phyloP scores from a whole-genome alignment of 2,888 invertebrate genomes.

The Sinotaia quadrata region DNA sequence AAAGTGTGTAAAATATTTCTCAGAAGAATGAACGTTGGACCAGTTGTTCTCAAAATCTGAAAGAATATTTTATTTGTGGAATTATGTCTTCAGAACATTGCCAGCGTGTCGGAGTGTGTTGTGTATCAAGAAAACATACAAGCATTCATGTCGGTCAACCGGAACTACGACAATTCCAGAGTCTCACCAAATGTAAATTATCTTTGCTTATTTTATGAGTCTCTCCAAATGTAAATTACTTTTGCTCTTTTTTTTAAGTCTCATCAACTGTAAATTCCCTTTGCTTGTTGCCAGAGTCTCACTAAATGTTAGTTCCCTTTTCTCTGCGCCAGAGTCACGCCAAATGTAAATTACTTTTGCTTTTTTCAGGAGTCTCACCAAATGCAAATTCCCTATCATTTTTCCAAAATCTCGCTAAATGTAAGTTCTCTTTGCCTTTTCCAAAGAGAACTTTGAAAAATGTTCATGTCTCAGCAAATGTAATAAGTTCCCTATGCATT shows the following conservation, averaged over 20 bases:
- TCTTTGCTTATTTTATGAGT: neutral
- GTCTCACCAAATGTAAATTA: conserved; percentile 9
- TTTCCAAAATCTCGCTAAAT: conserved; percentile 6
- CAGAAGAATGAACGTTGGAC: no score
- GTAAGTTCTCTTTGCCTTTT: neutral
- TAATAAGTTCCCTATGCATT: no score
- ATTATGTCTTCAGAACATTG: conserved; percentile 13
- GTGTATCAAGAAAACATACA: neutral
- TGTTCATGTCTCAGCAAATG: conserved; percentile 11
- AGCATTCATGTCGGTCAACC: conserved; percentile 18
- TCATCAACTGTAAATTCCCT: neutral
- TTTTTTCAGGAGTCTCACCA: neutral
- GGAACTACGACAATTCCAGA: neutral
- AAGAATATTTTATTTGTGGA: neutral
- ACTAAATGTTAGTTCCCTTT: no score
- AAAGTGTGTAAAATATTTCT: no score
- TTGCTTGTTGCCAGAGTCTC: neutral
- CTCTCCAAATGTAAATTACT: no score
- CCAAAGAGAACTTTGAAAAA: neutral
- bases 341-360: neutral
- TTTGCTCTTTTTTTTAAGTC: no score
- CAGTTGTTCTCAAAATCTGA: no score
- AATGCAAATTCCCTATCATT: no score
- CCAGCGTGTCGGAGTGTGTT: conserved; percentile 20
- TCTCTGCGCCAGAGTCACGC: no score